Base-by-base conservation (phyloP, 92 coral and sea anemone species). In the Desmophyllum pertusum region DNA sequence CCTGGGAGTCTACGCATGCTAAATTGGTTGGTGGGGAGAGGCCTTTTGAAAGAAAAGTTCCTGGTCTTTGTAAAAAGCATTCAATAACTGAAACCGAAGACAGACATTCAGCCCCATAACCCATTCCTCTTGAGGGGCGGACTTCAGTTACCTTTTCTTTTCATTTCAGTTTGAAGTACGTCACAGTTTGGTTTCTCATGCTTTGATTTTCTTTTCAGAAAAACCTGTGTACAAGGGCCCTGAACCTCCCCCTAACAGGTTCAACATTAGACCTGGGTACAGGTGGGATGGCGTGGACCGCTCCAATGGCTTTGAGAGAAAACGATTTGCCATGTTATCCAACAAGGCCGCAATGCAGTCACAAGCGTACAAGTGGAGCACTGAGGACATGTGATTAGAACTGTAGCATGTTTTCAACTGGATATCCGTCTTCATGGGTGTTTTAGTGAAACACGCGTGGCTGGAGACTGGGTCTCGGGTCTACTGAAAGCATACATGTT, bases 281-380 rank as follows among this genome's bases (percentile, higher is more conserved):
- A 89, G 99, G 6, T 97, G 99, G 99, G 99, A 97, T 90, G 99
- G 99, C 10, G 99, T 94, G 15, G 95, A 97, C 80, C 93, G 99
- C 25, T 97, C 99, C 3, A 97, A 94, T 89, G 98, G 98, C 30
- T 97, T 97, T 75, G 99, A 97, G 67, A 94, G 88, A 68, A 94
- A 91, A 82, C 75, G 99, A 83, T 96, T 97, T 81, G 87, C 93
- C 13, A 97, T 97, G 99, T 64, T 97, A 75, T 86, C 99, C 18
- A 97, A 89, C 86, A 94, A 94, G 73, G 86, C 86, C 72, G 97
- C 98, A 3, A 91, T 95, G 25, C 90, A 87, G 50, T 83, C 73
- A 1, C 84, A 92, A 21, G 98, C 98, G 2, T 96, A 94, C 81
- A 97, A 97, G 45, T 97, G 99, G 99, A 94, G 98, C 65, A 85